Evolutionary conservation across 1,140 invertebrate genomes (phyloP).

Genomic region (Cotesia glomerata): DNA sequence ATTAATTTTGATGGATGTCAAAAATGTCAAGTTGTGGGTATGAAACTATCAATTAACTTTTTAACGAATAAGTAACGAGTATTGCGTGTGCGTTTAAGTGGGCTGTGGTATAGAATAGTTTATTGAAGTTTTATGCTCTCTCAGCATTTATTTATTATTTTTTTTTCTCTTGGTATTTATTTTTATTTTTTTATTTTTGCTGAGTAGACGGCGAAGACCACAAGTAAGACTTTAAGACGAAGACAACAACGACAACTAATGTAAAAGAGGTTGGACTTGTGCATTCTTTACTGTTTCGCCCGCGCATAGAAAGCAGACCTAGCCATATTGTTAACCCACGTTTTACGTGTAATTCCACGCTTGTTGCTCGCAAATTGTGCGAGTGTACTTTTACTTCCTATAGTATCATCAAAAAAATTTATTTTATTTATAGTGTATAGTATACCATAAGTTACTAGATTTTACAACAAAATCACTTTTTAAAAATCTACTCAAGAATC

Average conservation of each 20-base stretch:
- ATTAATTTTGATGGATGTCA: no score
- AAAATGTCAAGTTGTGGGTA: no score
- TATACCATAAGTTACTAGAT: background rate
- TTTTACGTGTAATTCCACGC: slow-evolving; percentile 33
- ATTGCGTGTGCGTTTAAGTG: slow-evolving; percentile 40
- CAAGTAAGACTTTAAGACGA: slow-evolving; percentile 15
- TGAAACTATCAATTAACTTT: no score
- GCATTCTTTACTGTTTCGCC: slow-evolving; percentile 36
- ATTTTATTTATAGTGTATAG: background rate
- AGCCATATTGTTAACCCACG: slow-evolving; percentile 52
- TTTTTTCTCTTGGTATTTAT: background rate
- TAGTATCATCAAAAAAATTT: background rate
- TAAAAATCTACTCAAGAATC: no score
- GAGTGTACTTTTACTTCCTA: background rate
- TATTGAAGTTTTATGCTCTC: slow-evolving; percentile 32
- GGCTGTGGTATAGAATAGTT: slow-evolving; percentile 26
- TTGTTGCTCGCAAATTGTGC: background rate
- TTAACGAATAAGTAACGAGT: slow-evolving; percentile 6
- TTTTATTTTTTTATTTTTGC: slow-evolving; percentile 21
- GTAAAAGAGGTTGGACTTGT: slow-evolving; percentile 33
- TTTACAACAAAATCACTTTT: no score
- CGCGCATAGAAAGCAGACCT: slow-evolving; percentile 50
- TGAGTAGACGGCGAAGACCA: slow-evolving; percentile 21
- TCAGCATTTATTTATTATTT: background rate
- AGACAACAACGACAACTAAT: slow-evolving; percentile 15